Evolutionary conservation across 2,888 invertebrate genomes (phyloP).

Genomic region (Acrobasis consociella): DNA sequence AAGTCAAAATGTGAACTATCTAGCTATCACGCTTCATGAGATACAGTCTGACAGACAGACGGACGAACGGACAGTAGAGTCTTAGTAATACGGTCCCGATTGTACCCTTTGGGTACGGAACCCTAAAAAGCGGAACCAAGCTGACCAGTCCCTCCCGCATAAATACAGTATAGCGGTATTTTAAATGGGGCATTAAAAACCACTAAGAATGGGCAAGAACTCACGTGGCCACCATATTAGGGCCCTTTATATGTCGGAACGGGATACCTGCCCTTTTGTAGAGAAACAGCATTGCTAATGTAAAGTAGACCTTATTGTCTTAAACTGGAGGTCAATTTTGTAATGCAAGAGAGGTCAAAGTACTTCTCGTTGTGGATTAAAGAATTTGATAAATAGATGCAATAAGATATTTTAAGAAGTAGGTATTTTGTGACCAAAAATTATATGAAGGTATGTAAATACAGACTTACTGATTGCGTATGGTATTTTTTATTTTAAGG

Average conservation of each 20-base stretch:
- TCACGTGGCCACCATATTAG: slow-evolving; percentile 8
- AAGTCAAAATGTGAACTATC: too few relatives aligned
- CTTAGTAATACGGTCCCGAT: too few relatives aligned
- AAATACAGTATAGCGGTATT: slow-evolving; percentile 5
- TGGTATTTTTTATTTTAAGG: too few relatives aligned
- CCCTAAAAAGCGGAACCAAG: too few relatives aligned
- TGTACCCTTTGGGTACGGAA: too few relatives aligned
- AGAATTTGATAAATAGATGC: neutral
- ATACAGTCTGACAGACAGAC: too few relatives aligned
- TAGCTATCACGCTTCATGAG: too few relatives aligned
- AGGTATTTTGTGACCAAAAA: too few relatives aligned
- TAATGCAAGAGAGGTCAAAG: neutral
- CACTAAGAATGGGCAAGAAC: slow-evolving; percentile 1
- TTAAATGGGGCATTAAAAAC: slow-evolving; percentile 9
- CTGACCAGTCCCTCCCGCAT: too few relatives aligned
- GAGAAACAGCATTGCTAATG: neutral
- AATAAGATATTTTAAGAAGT: neutral
- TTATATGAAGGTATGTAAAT: too few relatives aligned
- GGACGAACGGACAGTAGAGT: too few relatives aligned
- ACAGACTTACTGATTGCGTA: too few relatives aligned
- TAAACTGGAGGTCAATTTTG: neutral
- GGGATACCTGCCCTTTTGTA: slow-evolving; percentile 13
- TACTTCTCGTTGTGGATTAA: neutral
- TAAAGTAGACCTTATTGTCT: neutral
- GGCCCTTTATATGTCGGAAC: slow-evolving; percentile 11